Evolutionary conservation across 2,797 vertebrate species (phyloP).

Genomic region (Glossophaga mutica): DNA sequence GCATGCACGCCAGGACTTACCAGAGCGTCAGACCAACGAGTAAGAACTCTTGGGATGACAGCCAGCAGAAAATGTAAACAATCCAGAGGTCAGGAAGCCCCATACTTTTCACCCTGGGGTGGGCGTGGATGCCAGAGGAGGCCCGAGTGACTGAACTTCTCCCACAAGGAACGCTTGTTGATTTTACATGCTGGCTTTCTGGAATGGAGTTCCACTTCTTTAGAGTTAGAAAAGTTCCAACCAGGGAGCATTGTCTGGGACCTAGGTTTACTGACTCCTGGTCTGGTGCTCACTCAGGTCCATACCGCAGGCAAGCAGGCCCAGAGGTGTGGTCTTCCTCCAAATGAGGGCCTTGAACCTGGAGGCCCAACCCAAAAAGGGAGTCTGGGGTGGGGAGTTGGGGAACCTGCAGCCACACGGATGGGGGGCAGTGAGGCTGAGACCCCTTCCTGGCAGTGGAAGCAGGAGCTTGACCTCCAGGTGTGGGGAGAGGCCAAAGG

Average conservation of each 20-base stretch:
- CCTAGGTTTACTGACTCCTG: neutral
- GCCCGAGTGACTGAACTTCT: neutral
- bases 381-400: neutral
- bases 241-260: neutral
- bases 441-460: neutral
- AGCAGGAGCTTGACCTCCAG: neutral
- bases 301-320: neutral
- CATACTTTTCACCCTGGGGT: neutral
- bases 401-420: too few species aligned
- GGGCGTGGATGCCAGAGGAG: too few species aligned
- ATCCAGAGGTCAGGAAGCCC: neutral
- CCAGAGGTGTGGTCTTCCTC: neutral
- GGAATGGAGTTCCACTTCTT: neutral
- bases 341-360: neutral
- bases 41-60: neutral
- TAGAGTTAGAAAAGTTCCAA: neutral
- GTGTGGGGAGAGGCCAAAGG: too few species aligned
- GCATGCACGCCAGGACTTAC: neutral
- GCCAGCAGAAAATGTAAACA: neutral
- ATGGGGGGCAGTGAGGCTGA: neutral
- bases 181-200: neutral
- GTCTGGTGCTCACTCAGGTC: neutral
- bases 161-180: neutral
- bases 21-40: neutral
- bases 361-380: neutral